These are phyloP conservation scores for Buphagus erythrorhynchus DNA, from an alignment of 2,797 vertebrate genomes.

Conservation along the genomic window DNA sequence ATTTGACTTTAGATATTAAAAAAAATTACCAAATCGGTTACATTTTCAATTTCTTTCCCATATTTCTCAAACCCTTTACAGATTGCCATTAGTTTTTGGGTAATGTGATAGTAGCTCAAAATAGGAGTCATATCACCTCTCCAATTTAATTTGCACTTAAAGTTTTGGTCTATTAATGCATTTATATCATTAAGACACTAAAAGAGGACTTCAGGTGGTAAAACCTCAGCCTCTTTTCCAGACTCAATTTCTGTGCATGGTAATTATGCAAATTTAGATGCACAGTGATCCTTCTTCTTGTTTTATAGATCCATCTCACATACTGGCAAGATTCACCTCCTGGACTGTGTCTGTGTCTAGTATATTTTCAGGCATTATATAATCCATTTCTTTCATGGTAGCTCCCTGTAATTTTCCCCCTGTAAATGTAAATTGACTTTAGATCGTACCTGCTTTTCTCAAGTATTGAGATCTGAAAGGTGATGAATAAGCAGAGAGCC, in stretches of 20 bases:
- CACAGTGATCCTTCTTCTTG: background rate
- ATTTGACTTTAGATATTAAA: background rate
- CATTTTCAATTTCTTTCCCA: background rate
- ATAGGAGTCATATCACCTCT: background rate
- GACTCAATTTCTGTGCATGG: background rate
- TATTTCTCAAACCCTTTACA: background rate
- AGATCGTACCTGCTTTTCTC: background rate
- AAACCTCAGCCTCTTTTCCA: background rate
- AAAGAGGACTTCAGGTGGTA: background rate
- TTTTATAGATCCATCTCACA: background rate
- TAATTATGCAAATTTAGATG: background rate
- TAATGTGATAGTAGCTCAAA: background rate
- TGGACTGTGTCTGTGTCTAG: background rate
- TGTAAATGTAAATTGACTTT: background rate
- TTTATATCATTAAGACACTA: background rate
- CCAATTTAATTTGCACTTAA: background rate
- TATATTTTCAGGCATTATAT: background rate
- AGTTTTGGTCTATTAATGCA: background rate
- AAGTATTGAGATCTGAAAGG: background rate
- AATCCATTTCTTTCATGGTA: background rate
- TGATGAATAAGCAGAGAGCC: background rate
- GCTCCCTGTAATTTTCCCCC: background rate
- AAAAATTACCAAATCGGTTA: accelerated
- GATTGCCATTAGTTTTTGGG: background rate
- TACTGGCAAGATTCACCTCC: background rate